Evolutionary conservation across 2,888 invertebrate species (phyloP).

Genomic region (Julus scandinavius): DNA sequence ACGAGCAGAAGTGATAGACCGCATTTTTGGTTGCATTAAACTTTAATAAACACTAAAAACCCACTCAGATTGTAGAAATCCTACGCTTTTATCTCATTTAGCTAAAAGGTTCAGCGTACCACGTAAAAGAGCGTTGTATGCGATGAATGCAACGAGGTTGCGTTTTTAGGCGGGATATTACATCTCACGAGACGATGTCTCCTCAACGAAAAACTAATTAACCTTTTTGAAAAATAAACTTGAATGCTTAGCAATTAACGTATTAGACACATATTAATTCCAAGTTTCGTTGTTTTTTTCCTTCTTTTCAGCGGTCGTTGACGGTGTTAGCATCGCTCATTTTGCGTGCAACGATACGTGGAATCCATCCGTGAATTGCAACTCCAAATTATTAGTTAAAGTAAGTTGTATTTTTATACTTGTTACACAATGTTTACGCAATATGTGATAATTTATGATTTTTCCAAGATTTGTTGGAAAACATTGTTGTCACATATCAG

Average conservation of each 20-base stretch:
- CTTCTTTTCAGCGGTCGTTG: slow-evolving; percentile 14
- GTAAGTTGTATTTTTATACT: slow-evolving; percentile 14
- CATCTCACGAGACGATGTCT: neutral
- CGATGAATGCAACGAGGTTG: slow-evolving; percentile 2
- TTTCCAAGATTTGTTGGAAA: too few species aligned
- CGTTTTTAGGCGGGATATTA: neutral
- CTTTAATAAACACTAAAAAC: slow-evolving; percentile 46
- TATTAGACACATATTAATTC: neutral
- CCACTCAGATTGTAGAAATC: slow-evolving; percentile 48
- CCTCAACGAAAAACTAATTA: neutral
- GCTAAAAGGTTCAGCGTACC: slow-evolving; percentile 48
- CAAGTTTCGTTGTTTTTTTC: neutral
- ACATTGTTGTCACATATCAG: too few species aligned
- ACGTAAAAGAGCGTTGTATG: neutral
- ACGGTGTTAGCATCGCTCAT: slow-evolving; percentile 50
- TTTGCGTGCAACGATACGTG: slow-evolving; percentile 53
- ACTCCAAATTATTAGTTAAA: slow-evolving; percentile 21
- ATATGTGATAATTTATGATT: too few species aligned
- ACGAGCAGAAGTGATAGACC: slow-evolving; percentile 46
- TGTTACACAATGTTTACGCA: too few species aligned
- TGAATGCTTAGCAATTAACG: neutral
- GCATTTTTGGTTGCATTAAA: slow-evolving; percentile 51
- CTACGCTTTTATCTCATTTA: slow-evolving; percentile 49
- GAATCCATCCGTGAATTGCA: slow-evolving; percentile 51
- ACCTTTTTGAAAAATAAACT: slow-evolving; percentile 27